phyloP scores from a whole-genome alignment of 2,113 vertebrate genomes.

The Tenrec ecaudatus region DNA sequence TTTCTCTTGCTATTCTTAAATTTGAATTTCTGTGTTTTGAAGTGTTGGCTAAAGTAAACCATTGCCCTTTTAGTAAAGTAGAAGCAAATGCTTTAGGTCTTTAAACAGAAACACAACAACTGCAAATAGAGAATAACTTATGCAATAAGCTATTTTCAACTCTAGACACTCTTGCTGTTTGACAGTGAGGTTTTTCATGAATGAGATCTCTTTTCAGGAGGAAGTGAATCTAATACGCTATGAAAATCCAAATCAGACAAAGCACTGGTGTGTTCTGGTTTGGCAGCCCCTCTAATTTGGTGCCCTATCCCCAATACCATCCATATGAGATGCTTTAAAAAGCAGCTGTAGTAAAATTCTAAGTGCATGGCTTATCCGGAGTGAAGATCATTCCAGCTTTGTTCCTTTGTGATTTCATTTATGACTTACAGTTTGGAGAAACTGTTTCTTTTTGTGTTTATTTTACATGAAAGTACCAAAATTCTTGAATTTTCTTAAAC shows the following conservation, averaged over 20 bases:
- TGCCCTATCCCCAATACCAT: slow-evolving; percentile 5
- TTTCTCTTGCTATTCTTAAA: not conserved
- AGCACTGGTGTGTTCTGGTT: slow-evolving; percentile 43
- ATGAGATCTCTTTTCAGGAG: slow-evolving; percentile 57
- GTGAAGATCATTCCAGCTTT: slow-evolving; percentile 2
- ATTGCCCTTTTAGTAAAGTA: slow-evolving; percentile 56
- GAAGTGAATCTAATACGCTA: slow-evolving; percentile 25
- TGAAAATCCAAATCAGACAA: slow-evolving; percentile 56
- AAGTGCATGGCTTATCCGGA: not conserved
- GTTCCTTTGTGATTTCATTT: slow-evolving; percentile 27
- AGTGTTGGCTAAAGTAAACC: slow-evolving; percentile 17
- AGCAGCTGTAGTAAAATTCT: slow-evolving; percentile 41
- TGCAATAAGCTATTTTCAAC: slow-evolving; percentile 63
- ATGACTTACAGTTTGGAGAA: slow-evolving; percentile 35
- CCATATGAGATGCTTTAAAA: slow-evolving; percentile 42
- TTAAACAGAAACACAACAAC: slow-evolving; percentile 25
- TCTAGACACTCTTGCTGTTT: slow-evolving; percentile 39
- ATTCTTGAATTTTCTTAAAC: slow-evolving; percentile 45
- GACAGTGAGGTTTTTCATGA: slow-evolving; percentile 59
- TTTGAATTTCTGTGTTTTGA: slow-evolving; percentile 24
- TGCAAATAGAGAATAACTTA: slow-evolving; percentile 47
- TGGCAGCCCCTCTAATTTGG: slow-evolving; percentile 40
- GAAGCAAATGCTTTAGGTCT: slow-evolving; percentile 41
- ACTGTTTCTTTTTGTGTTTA: slow-evolving; percentile 19
- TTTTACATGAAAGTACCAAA: slow-evolving; percentile 45